Evolutionary conservation across 2,888 invertebrate genomes (phyloP).

Genomic region (Protodeltote pygarga): DNA sequence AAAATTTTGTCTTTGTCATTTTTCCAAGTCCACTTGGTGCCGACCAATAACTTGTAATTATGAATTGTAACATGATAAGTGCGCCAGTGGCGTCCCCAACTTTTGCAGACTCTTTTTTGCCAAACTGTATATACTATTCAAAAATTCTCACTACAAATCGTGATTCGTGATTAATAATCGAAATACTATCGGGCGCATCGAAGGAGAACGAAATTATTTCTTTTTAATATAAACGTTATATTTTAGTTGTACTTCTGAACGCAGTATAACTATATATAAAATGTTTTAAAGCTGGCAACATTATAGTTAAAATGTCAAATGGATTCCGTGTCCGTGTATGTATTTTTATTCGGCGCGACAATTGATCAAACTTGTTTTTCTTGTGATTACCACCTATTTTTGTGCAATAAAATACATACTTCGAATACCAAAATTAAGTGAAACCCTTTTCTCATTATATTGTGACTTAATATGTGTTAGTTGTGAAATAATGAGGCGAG

Average conservation of each 20-base stretch:
- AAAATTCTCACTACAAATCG: no score
- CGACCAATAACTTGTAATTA: no score
- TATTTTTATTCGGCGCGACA: constrained; percentile 67
- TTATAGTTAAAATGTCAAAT: constrained; percentile 54
- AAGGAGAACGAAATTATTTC: no score
- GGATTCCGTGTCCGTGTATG: constrained; percentile 49
- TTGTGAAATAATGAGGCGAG: constrained; percentile 78
- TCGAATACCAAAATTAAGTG: constrained; percentile 19
- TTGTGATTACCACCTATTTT: constrained; percentile 18
- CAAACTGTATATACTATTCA: no score
- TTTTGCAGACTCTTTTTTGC: no score
- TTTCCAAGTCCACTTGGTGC: no score
- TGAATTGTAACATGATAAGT: no score
- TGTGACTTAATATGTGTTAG: constrained; percentile 63
- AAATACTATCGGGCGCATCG: no score
- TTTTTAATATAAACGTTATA: background rate
- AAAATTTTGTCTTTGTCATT: no score
- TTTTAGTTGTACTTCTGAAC: constrained; percentile 8
- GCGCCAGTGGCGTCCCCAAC: no score
- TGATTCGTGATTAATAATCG: no score
- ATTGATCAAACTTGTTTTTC: constrained; percentile 62
- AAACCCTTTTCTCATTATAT: constrained; percentile 3
- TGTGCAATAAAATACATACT: constrained; percentile 21
- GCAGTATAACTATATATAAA: constrained; percentile 1
- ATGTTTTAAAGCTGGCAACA: constrained; percentile 42